Conservation (phyloP, 2,888 invertebrate genomes). For the Sarcophaga carnaria region DNA sequence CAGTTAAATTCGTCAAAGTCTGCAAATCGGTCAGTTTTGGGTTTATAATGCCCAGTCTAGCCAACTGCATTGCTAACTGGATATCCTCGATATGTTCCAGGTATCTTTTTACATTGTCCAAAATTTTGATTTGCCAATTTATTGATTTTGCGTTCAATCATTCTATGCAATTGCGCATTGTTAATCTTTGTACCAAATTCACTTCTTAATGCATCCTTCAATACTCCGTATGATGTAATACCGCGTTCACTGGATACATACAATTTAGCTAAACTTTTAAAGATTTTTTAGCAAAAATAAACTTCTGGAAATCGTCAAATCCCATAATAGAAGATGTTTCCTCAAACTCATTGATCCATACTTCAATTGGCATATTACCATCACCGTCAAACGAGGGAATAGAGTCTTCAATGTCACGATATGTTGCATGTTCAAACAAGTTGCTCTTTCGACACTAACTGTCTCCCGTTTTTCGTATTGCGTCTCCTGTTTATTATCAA, state of each 20-base stretch:
- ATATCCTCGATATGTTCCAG: constrained; percentile 5
- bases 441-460: neutral
- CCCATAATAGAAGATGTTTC: constrained; percentile 44
- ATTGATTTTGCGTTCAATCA: constrained; percentile 73
- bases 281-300: too few relatives aligned
- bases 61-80: too few relatives aligned
- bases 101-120: constrained; percentile 28
- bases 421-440: constrained; percentile 24
- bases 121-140: constrained; percentile 40
- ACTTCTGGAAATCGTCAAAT: constrained; percentile 50
- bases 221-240: constrained; percentile 15
- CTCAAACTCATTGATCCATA: constrained; percentile 42
- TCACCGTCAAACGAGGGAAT: constrained; percentile 53
- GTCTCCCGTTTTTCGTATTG: neutral
- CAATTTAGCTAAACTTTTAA: too few relatives aligned
- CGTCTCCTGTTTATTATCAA: neutral
- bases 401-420: constrained; percentile 55
- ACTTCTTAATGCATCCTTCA: constrained; percentile 12
- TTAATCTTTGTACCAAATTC: constrained; percentile 12
- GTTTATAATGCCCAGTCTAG: too few relatives aligned
- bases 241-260: constrained; percentile 34
- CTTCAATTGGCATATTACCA: constrained; percentile 27
- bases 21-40: too few relatives aligned
- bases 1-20: too few relatives aligned
- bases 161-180: constrained; percentile 60